Evolutionary conservation across 2,888 invertebrate genomes (phyloP), one percentile per base, ranked within the genome.

Genomic region (Caradrina kadenii): DNA sequence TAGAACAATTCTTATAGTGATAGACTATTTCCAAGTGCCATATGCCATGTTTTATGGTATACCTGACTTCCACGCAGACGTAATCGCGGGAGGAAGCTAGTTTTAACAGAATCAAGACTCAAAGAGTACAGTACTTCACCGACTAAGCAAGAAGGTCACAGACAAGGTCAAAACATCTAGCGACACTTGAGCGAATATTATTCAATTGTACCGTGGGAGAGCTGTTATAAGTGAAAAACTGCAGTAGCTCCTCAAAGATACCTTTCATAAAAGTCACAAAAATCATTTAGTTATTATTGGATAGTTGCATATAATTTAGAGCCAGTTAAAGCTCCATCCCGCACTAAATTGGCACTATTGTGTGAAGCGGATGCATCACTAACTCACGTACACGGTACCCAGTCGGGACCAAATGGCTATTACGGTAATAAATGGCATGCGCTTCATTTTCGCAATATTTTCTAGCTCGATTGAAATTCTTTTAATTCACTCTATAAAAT

Each of bases 261-360:
- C 13, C 11, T 50, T 31, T 15, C 21, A 59, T 49, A 49, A 59
- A 58, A 53, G 31, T n/a, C n/a, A n/a, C n/a, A n/a, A n/a, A n/a
- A 59, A 49, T 26, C 13, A 26, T 49, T 50, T 26, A 11, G 19
- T 19, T 60, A 52, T 63, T 78, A 61, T 56, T 42, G 26, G 48
- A 59, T 60, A 59, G 62, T 69, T 69, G 73, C 73, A 66, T 62
- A 59, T 73, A 77, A 63, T 63, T 55, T 31, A 50, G 15, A 10
- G 6, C 22, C 21, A 31, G 61, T 62, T 61, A 49, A 35, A 54
- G 48, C 31, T 53, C 53, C 49, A 26, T 53, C 56, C 21, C 50
- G 58, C 53, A 54, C 39, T 72, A 56, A 65, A 79, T 66, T 73
- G 79, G 39, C 73, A 58, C 45, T 66, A 79, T 76, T 75, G 79